A percentile compares a stretch with the other conserved stretches of the same genome.
Evolutionary conservation across 1,140 invertebrate species (phyloP).

Genomic region (Metopolophium dirhodum): DNA sequence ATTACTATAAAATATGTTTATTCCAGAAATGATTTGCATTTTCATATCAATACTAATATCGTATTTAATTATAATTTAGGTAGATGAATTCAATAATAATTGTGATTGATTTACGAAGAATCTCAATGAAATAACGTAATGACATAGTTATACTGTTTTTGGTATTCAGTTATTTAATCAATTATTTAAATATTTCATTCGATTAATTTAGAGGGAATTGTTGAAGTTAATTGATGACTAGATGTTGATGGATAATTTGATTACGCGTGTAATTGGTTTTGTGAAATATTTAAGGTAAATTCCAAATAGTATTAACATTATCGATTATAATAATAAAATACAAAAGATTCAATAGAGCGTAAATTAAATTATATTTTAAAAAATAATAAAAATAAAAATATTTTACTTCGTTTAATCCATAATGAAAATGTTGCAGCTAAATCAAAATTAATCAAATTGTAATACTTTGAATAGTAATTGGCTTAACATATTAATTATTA

Average conservation of each 20-base stretch:
- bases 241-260: neutral
- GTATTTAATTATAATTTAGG: neutral
- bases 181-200: neutral
- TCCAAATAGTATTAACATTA: neutral
- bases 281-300: conserved; percentile 12
- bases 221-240: neutral
- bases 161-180: neutral
- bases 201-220: neutral
- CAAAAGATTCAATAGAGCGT: neutral
- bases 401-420: neutral
- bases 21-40: neutral
- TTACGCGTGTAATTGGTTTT: conserved; percentile 2
- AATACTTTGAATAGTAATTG: neutral
- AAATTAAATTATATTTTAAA: neutral
- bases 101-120: neutral
- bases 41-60: neutral
- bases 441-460: neutral
- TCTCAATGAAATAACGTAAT: neutral
- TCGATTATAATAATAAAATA: neutral
- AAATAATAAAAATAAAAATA: neutral
- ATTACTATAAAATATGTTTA: neutral
- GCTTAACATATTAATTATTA: neutral
- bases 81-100: neutral
- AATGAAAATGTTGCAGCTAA: neutral
- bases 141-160: neutral